Evolutionary conservation across 2,888 invertebrate genomes (phyloP).

Genomic region (Leptinotarsa juncta): DNA sequence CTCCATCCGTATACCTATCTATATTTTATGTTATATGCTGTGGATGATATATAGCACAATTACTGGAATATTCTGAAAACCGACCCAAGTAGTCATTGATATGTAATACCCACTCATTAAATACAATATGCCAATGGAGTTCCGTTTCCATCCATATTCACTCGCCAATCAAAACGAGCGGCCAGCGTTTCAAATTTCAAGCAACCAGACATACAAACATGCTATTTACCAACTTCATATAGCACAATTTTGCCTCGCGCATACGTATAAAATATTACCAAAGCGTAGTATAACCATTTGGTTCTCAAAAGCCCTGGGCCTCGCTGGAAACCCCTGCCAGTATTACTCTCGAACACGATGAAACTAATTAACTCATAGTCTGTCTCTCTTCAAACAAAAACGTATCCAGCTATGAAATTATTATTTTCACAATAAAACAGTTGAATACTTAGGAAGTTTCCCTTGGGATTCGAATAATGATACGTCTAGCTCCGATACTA

Average conservation of each 20-base stretch:
- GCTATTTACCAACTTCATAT: neutral
- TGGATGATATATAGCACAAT: too few species aligned
- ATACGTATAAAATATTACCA: constrained; percentile 47
- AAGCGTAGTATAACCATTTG: constrained; percentile 1
- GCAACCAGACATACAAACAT: constrained; percentile 1
- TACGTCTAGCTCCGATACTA: constrained; percentile 27
- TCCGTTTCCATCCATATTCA: neutral
- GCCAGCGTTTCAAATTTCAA: constrained; percentile 8
- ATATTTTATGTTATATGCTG: too few species aligned
- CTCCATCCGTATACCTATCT: too few species aligned
- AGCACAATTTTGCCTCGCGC: constrained; percentile 2
- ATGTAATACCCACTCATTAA: neutral
- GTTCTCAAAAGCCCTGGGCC: neutral
- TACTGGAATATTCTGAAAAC: too few species aligned
- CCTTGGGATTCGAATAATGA: constrained; percentile 36
- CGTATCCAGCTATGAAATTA: constrained; percentile 57
- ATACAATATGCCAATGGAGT: neutral
- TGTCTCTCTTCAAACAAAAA: constrained; percentile 59
- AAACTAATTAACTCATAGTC: constrained; percentile 59
- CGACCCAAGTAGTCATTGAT: too few species aligned
- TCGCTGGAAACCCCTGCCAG: constrained; percentile 49
- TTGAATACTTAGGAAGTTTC: constrained; percentile 38
- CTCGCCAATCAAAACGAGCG: neutral
- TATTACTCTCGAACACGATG: constrained; percentile 51
- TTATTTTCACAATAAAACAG: constrained; percentile 54